Evolutionary conservation across 2,888 invertebrate genomes (phyloP).

Genomic region (Dryobotodes eremita): DNA sequence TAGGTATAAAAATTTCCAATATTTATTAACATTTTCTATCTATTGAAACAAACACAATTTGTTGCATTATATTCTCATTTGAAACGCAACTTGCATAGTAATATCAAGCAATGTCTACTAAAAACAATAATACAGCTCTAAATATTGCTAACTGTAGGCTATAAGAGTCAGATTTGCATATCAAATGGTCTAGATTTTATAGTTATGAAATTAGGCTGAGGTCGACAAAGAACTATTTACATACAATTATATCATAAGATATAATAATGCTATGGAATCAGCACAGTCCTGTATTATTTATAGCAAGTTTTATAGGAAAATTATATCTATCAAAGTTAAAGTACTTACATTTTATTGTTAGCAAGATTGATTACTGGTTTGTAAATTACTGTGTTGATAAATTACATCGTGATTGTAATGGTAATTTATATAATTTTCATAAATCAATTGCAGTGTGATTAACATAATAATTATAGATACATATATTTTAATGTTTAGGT

Average conservation of each 20-base stretch:
- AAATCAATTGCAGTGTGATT: slow-evolving; percentile 46
- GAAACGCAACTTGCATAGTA: slow-evolving; percentile 39
- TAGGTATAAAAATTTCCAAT: not conserved
- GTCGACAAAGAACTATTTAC: slow-evolving; percentile 58
- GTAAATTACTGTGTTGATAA: slow-evolving; percentile 45
- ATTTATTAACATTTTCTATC: not conserved
- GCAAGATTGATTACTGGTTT: slow-evolving; percentile 46
- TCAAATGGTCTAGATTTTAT: slow-evolving; percentile 56
- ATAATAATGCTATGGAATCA: slow-evolving; percentile 57
- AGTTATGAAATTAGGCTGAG: slow-evolving; percentile 68
- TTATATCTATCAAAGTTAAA: slow-evolving; percentile 16
- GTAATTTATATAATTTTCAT: slow-evolving; percentile 51
- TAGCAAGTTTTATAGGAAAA: slow-evolving; percentile 39
- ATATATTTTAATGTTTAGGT: slow-evolving; percentile 12
- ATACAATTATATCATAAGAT: slow-evolving; percentile 54
- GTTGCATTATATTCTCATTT: slow-evolving; percentile 35
- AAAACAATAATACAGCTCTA: slow-evolving; percentile 33
- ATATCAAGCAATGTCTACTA: slow-evolving; percentile 49
- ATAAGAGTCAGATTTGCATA: slow-evolving; percentile 60
- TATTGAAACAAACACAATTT: slow-evolving; percentile 14
- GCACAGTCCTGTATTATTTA: slow-evolving; percentile 50
- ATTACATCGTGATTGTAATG: slow-evolving; percentile 38
- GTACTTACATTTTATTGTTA: slow-evolving; percentile 39
- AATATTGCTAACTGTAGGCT: slow-evolving; percentile 45
- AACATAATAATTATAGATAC: slow-evolving; percentile 23